phyloP scores from a whole-genome alignment of 2,888 invertebrate genomes.

The Morpho deidamia region DNA sequence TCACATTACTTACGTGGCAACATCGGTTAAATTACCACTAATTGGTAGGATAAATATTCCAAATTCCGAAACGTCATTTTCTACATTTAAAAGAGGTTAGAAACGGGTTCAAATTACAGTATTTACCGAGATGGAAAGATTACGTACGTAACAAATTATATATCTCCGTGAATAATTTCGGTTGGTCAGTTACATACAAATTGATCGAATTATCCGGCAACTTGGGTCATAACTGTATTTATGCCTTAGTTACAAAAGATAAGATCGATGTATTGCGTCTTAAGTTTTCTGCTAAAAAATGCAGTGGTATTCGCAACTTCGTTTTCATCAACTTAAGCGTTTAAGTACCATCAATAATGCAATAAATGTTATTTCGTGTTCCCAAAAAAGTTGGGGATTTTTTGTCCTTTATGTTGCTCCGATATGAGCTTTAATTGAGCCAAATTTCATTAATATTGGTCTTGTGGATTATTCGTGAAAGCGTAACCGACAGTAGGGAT shows the following conservation, averaged over 20 bases:
- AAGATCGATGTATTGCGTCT: too few relatives aligned
- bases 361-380: too few relatives aligned
- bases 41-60: slow-evolving; percentile 4
- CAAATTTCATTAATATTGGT: too few relatives aligned
- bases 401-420: too few relatives aligned
- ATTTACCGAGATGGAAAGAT: slow-evolving; percentile 20
- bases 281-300: too few relatives aligned
- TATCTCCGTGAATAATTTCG: slow-evolving; percentile 37
- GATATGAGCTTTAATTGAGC: too few relatives aligned
- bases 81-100: slow-evolving; percentile 12
- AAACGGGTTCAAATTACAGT: slow-evolving; percentile 20
- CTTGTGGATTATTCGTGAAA: too few relatives aligned
- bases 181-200: slow-evolving; percentile 40
- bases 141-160: slow-evolving; percentile 26
- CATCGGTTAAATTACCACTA: not conserved
- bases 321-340: too few relatives aligned
- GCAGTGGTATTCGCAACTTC: too few relatives aligned
- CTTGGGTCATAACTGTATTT: slow-evolving; percentile 23
- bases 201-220: slow-evolving; percentile 47
- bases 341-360: too few relatives aligned
- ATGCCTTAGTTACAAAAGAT: not conserved
- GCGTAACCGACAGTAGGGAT: too few relatives aligned
- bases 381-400: too few relatives aligned
- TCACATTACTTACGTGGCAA: not conserved
- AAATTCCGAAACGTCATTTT: slow-evolving; percentile 13